These are phyloP conservation scores for Trachymyrmex septentrionalis DNA, from an alignment of 1,140 invertebrate genomes.

Conservation along the genomic window DNA sequence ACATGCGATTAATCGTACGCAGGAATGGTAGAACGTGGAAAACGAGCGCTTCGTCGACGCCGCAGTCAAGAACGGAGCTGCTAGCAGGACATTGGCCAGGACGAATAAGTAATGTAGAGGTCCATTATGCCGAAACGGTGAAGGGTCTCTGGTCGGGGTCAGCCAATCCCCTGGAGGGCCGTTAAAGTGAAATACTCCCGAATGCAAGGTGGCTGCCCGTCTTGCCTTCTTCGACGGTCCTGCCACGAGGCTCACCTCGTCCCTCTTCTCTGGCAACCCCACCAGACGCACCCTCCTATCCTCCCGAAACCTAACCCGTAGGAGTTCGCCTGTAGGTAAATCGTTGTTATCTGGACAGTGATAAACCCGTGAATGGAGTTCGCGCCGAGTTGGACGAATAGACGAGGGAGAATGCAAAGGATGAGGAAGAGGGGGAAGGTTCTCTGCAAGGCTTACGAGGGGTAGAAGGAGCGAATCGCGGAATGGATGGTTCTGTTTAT, in stretches of 20 bases:
- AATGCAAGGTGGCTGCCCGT: slow-evolving; percentile 85
- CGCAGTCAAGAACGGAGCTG: slow-evolving; percentile 52
- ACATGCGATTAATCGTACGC: slow-evolving; percentile 70
- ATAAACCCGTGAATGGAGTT: slow-evolving; percentile 87
- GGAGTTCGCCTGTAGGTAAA: slow-evolving; percentile 84
- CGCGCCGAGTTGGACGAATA: slow-evolving; percentile 79
- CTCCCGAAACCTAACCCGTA: slow-evolving; percentile 45
- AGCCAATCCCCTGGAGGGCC: slow-evolving; percentile 86
- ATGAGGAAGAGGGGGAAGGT: slow-evolving; percentile 57
- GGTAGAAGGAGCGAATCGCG: slow-evolving; percentile 27
- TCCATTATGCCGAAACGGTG: slow-evolving; percentile 86
- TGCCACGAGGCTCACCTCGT: slow-evolving; percentile 57
- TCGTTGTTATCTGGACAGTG: slow-evolving; percentile 87
- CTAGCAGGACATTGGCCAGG: slow-evolving; percentile 79
- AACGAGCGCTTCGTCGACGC: slow-evolving; percentile 51
- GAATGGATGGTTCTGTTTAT: slow-evolving; percentile 80
- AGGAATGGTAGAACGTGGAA: slow-evolving; percentile 70
- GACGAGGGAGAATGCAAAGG: slow-evolving; percentile 79
- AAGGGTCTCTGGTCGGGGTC: slow-evolving; percentile 84
- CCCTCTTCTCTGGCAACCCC: slow-evolving; percentile 34
- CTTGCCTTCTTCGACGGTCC: slow-evolving; percentile 63
- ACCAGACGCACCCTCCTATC: slow-evolving; percentile 54
- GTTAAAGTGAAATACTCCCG: slow-evolving; percentile 87
- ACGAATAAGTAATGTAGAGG: slow-evolving; percentile 86
- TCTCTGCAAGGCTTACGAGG: slow-evolving; percentile 59